Base-by-base conservation (phyloP, 2,113 vertebrate genomes). In the Cephalopterus ornatus region DNA sequence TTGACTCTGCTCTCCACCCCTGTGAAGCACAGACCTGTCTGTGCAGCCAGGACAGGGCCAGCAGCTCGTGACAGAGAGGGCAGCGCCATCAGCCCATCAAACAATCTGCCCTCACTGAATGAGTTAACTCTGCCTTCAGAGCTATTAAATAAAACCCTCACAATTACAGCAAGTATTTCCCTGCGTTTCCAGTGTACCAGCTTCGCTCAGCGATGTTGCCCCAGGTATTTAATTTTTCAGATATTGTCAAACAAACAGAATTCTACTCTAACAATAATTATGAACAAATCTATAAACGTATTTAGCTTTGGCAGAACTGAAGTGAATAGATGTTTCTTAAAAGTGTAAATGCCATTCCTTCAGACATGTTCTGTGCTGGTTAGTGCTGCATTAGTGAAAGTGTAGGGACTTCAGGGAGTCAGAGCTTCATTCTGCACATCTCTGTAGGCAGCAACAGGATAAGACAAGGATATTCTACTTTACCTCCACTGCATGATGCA, bases 231-330 rank as follows among this genome's bases (percentile, higher is more conserved):
- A 32, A 95, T 96, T 97, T 97, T 97, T 95, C 92, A 93, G 95
- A 88, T 85, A 78, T 61, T 96, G 79, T 96, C 93, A 95, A 96
- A 95, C 82, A 95, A 81, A 96, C 93, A 97, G 83, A 96, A 85
- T 82, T 96, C 78, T 79, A n/a, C 79, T 95, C 77, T 81, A 65
- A 95, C 97, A 97, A 93, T 95, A 96, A 97, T 97, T 95, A 96
- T 0, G 47, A 75, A 81, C 92, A 97, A 91, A 96, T 93, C 94
- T 74, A 93, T 89, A 91, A 85, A 63, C 3, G 28, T 49, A 49
- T 95, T 93, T 92, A 88, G 70, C 88, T 97, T 92, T 96, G 53
- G 68, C 83, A 94, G 85, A 92, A 50, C 35, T 66, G 62, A 66
- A 91, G 89, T 65, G 65, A 91, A 71, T 63, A 90, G 52, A 23